Evolutionary conservation across 2,888 invertebrate species (phyloP), one percentile per base, ranked within the genome.

Genomic region (Chrysolina americana): DNA sequence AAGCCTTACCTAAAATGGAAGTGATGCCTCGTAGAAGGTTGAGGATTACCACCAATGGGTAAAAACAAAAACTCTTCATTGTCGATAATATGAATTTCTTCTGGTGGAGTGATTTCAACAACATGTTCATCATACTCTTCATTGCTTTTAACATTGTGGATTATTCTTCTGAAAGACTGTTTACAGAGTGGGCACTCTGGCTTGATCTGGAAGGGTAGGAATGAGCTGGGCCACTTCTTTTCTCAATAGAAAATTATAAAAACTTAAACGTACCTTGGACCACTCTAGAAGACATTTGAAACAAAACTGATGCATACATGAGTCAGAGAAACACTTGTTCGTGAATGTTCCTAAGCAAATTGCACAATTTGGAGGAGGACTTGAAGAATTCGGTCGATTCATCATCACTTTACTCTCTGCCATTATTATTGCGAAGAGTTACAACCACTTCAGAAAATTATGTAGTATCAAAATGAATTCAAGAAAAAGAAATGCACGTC

Each of bases 121-220:
- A 91, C 87, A 85, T 97, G 96, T 85, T 96, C 94, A 82, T 98
- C 97, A 88, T 96, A 98, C 82, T 96, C 95, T 78, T 93, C 92
- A 85, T 94, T 94, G 0, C 96, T 95, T 80, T 94, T 92, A 4
- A 98, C 95, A 91, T 96, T 97, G 88, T 98, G 96, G 76, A 98
- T 95, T 73, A 98, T 98, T 9, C 95, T 94, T 82, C 93, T 94
- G 87, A 98, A 98, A 4, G 93, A 91, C 86, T 96, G 95, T 86
- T 98, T 98, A 88, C 98, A 98, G 0, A 98, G 89, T 0, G 98
- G 98, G 87, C 98, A 98, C 85, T 95, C 97, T 0, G 97, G 92
- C 89, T 97, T 98, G 15, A 97, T 94, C 94, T 95, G 86, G 8
- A 90, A 90, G 56, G 47, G 44, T 19, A 9, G 36, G 41, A 62